These are phyloP conservation scores for Chalcis sispes DNA, from an alignment of 2,888 invertebrate species.

Conservation along the genomic window DNA sequence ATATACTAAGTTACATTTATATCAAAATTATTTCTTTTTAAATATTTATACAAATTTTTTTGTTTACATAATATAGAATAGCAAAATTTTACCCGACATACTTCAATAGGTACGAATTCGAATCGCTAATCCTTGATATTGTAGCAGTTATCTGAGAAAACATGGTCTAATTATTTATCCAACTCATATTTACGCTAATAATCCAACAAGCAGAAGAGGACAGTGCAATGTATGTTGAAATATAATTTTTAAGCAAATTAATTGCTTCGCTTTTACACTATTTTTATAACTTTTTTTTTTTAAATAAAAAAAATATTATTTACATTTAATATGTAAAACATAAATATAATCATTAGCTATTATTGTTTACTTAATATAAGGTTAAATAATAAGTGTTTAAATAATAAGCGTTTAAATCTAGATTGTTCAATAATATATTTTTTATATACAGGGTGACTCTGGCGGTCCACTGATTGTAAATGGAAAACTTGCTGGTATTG, in stretches of 20 bases:
- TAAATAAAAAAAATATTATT: too few relatives aligned
- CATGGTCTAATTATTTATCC: not conserved
- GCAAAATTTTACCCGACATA: not conserved
- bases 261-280: too few relatives aligned
- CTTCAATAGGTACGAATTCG: slow-evolving; percentile 38
- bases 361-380: too few relatives aligned
- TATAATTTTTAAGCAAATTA: too few relatives aligned
- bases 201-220: slow-evolving; percentile 44
- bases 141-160: slow-evolving; percentile 11
- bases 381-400: too few relatives aligned
- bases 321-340: too few relatives aligned
- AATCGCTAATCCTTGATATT: slow-evolving; percentile 46
- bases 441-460: slow-evolving; percentile 50
- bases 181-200: slow-evolving; percentile 50
- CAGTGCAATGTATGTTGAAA: slow-evolving; percentile 50
- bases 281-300: too few relatives aligned
- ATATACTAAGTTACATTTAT: too few relatives aligned
- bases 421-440: too few relatives aligned
- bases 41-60: not conserved
- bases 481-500: slow-evolving; percentile 39
- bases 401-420: too few relatives aligned
- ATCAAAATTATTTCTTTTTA: not conserved
- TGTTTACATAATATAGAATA: not conserved
- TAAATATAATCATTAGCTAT: too few relatives aligned
- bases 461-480: slow-evolving; percentile 49